A percentile compares a stretch with the other conserved stretches of the same genome.
These are phyloP conservation scores for Drosophila pachea DNA, from an alignment of 1,140 invertebrate species.

Conservation along the genomic window DNA sequence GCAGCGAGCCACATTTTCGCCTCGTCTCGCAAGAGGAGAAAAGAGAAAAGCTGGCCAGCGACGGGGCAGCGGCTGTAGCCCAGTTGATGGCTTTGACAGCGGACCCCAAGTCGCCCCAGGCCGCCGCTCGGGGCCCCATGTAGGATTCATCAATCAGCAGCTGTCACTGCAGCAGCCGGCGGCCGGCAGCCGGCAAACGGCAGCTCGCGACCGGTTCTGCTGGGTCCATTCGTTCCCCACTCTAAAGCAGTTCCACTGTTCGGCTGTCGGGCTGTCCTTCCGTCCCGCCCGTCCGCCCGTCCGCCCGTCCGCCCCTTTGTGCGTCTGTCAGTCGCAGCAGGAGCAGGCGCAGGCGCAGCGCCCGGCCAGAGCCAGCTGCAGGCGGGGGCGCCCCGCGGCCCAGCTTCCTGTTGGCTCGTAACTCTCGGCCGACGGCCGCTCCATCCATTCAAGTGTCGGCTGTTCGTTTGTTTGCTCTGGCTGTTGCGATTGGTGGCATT, in stretches of 20 bases:
- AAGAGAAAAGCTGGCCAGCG: neutral
- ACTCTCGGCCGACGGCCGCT: neutral
- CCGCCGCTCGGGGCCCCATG: conserved; percentile 53
- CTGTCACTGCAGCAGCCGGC: conserved; percentile 69
- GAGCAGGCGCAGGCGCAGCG: conserved; percentile 63
- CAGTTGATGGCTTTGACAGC: conserved; percentile 41
- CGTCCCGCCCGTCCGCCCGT: no score
- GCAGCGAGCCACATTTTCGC: conserved; percentile 44
- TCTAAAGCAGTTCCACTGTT: conserved; percentile 41
- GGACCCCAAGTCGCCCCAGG: conserved; percentile 26
- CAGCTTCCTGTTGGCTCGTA: conserved; percentile 57
- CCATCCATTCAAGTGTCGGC: conserved; percentile 8
- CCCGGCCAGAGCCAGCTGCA: conserved; percentile 18
- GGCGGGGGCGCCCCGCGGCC: conserved; percentile 30
- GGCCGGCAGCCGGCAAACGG: conserved; percentile 26
- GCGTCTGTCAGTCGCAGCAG: conserved; percentile 58
- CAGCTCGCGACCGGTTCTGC: conserved; percentile 44
- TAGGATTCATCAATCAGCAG: conserved; percentile 77
- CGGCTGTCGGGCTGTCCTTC: no score
- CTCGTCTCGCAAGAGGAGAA: conserved; percentile 7
- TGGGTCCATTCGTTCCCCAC: conserved; percentile 14
- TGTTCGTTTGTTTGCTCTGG: conserved; percentile 13
- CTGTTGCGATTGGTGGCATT: conserved; percentile 28
- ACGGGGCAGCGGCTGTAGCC: conserved; percentile 29
- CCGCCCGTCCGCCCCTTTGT: no score